Conservation (phyloP, 2,113 vertebrate genomes). For the Nothoprocta perdicaria region DNA sequence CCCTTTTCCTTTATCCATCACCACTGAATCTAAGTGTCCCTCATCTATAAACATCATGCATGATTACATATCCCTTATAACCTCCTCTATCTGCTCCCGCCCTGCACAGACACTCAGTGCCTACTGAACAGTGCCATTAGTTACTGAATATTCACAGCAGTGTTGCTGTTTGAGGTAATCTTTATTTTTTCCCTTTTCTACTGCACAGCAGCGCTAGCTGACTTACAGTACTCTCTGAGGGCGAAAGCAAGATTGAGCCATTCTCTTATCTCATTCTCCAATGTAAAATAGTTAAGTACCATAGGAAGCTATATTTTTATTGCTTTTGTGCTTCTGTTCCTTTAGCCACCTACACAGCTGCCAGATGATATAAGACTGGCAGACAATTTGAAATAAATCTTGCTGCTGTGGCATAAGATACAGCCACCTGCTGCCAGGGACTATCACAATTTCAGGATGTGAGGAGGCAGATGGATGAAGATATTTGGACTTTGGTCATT, state of each 20-base stretch:
- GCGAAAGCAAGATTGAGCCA: not conserved
- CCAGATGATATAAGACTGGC: not conserved
- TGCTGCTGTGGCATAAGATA: not conserved
- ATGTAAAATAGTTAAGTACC: slow-evolving; percentile 5
- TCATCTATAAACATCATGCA: slow-evolving; percentile 17
- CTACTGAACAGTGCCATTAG: slow-evolving; percentile 19
- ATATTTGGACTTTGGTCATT: rapidly evolving
- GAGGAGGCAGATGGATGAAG: not conserved
- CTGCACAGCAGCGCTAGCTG: not conserved
- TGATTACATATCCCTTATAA: not conserved
- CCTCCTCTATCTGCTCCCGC: not conserved
- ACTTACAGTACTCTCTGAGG: slow-evolving; percentile 26
- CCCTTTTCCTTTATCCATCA: not conserved
- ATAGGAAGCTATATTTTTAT: slow-evolving; percentile 22
- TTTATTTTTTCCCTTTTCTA: slow-evolving; percentile 31
- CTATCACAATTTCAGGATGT: not conserved
- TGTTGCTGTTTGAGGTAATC: slow-evolving; percentile 23
- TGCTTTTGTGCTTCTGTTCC: slow-evolving; percentile 13
- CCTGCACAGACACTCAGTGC: not conserved
- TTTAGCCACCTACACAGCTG: slow-evolving; percentile 28
- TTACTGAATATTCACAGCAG: slow-evolving; percentile 22
- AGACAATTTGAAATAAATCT: slow-evolving; percentile 11
- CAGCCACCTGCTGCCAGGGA: not conserved
- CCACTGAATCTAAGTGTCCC: not conserved
- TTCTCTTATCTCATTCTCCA: slow-evolving; percentile 5